Conservation (phyloP, 2,888 invertebrate genomes). For the Cryptophagus acutangulus region DNA sequence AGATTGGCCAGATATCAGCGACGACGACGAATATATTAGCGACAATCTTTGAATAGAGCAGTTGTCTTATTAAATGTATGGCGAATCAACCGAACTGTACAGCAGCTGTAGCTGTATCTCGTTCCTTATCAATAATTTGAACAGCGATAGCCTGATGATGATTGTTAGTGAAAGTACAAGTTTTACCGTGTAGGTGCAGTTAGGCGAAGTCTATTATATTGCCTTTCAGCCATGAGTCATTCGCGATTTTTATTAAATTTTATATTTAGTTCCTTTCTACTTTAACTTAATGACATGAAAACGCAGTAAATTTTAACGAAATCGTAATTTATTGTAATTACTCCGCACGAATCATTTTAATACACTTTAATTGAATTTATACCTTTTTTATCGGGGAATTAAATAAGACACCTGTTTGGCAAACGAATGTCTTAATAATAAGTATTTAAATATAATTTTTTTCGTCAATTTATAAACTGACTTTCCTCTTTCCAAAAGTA, state of each 20-base stretch:
- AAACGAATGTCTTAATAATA: no score
- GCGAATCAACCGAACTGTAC: slow-evolving; percentile 6
- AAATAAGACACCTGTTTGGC: no score
- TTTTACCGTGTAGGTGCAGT: slow-evolving; percentile 22
- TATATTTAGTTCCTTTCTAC: slow-evolving; percentile 26
- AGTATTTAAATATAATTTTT: no score
- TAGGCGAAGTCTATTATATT: slow-evolving; percentile 25
- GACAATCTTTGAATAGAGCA: slow-evolving; percentile 43
- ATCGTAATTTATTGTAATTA: slow-evolving; percentile 24
- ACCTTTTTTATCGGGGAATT: no score
- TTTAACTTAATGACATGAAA: slow-evolving; percentile 22
- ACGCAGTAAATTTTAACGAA: slow-evolving; percentile 21
- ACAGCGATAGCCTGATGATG: slow-evolving; percentile 18
- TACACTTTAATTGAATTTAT: slow-evolving; percentile 24
- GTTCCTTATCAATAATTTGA: slow-evolving; percentile 14
- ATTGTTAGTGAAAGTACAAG: slow-evolving; percentile 24
- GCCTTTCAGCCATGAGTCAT: slow-evolving; percentile 27
- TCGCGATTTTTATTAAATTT: slow-evolving; percentile 21
- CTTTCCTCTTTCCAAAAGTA: no score
- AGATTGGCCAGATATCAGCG: slow-evolving; percentile 37
- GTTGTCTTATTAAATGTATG: slow-evolving; percentile 34
- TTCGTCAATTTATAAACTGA: no score
- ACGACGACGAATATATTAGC: slow-evolving; percentile 40
- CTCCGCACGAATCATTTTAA: slow-evolving; percentile 20
- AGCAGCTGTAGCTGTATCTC: slow-evolving; percentile 13